Percentiles rank a stretch among this genome's conserved stretches.
Evolutionary conservation across 2,797 vertebrate genomes (phyloP).

Genomic region (Crocodylus rhombifer): DNA sequence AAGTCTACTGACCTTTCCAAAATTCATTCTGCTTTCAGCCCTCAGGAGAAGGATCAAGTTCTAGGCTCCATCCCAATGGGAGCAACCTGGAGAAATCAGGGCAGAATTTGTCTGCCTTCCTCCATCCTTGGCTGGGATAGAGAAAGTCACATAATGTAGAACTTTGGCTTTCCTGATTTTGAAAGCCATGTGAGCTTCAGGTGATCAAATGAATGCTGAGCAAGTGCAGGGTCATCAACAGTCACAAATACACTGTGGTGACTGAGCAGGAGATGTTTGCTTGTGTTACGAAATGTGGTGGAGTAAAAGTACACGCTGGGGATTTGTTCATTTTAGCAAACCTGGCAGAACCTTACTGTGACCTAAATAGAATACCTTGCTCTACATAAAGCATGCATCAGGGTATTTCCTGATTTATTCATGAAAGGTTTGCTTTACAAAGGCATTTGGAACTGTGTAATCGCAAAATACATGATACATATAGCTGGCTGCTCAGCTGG

Average conservation of each 20-base stretch:
- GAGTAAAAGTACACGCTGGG: conserved; percentile 78
- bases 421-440: conserved; percentile 87
- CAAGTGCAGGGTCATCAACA: conserved; percentile 68
- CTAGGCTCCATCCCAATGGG: background rate
- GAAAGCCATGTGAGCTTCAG: conserved; percentile 46
- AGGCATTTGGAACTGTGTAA: conserved; percentile 83
- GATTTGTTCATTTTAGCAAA: conserved; percentile 86
- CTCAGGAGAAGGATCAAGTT: conserved; percentile 26
- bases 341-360: conserved; percentile 84
- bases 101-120: background rate
- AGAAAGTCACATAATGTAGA: background rate
- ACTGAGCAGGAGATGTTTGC: conserved; percentile 74
- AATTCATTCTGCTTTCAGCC: conserved; percentile 18
- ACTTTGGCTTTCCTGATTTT: conserved; percentile 39
- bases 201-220: conserved; percentile 59
- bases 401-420: conserved; percentile 88
- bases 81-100: background rate
- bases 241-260: conserved; percentile 49
- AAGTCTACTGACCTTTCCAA: conserved; percentile 6
- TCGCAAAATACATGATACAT: conserved; percentile 85
- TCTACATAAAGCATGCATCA: conserved; percentile 86
- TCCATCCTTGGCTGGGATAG: background rate
- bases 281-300: conserved; percentile 77
- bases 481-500: conserved; percentile 79
- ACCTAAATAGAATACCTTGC: conserved; percentile 88